These are phyloP conservation scores for Cylloceria caligata DNA, from an alignment of 2,888 invertebrate genomes.

Conservation along the genomic window DNA sequence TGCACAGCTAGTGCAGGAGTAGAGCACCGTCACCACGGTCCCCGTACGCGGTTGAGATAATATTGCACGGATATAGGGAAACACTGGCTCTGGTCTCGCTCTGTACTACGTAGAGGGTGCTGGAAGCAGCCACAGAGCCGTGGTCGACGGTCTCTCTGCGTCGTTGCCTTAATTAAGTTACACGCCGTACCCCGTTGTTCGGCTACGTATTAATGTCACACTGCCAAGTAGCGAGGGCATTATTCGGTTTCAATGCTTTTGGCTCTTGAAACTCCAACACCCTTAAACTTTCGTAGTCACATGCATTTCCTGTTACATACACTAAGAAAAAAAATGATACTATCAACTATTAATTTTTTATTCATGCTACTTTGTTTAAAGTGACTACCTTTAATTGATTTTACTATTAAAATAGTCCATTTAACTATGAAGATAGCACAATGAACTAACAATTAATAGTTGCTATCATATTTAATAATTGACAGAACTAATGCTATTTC, in stretches of 20 bases:
- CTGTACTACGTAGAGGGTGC: slow-evolving; percentile 44
- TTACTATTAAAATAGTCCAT: no score
- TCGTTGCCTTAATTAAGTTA: slow-evolving; percentile 85
- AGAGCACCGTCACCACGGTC: slow-evolving; percentile 59
- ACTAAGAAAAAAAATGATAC: no score
- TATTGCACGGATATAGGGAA: slow-evolving; percentile 82
- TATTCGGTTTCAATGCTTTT: slow-evolving; percentile 81
- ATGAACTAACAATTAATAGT: no score
- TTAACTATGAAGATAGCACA: no score
- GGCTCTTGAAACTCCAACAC: slow-evolving; percentile 38
- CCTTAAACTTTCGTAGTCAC: slow-evolving; percentile 57
- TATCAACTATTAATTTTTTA: no score
- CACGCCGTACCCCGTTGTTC: slow-evolving; percentile 77
- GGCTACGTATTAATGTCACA: slow-evolving; percentile 82
- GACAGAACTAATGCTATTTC: no score
- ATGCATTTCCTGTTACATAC: slow-evolving; percentile 55
- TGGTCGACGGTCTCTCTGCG: slow-evolving; percentile 80
- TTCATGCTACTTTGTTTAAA: no score
- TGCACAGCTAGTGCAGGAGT: slow-evolving; percentile 77
- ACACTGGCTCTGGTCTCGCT: slow-evolving; percentile 58
- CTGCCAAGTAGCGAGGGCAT: slow-evolving; percentile 78
- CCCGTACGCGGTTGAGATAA: slow-evolving; percentile 80
- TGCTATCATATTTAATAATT: no score
- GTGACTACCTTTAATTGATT: no score
- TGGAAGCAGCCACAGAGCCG: slow-evolving; percentile 80